A percentile compares a stretch with the other conserved stretches of the same genome.
phyloP scores from a whole-genome alignment of 2,888 invertebrate species.

The Laspeyria flexula region DNA sequence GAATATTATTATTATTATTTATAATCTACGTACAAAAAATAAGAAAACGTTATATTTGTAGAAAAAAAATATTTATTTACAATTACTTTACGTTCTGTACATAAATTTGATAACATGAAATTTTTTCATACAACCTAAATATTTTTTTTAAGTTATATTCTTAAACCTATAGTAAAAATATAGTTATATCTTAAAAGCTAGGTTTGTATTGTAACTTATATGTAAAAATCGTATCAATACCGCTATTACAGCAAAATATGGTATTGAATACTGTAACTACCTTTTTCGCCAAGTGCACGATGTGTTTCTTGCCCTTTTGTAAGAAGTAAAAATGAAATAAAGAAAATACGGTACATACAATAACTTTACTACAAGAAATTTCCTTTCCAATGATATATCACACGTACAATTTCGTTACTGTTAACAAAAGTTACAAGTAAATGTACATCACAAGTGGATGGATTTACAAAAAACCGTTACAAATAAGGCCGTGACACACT shows the following conservation, averaged over 20 bases:
- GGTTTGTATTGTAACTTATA: background rate
- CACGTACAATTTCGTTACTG: background rate
- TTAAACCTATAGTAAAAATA: background rate
- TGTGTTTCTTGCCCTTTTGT: background rate
- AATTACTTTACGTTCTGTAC: background rate
- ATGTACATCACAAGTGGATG: background rate
- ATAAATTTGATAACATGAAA: background rate
- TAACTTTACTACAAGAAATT: background rate
- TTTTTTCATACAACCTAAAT: background rate
- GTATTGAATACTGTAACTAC: background rate
- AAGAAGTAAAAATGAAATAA: background rate
- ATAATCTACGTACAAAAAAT: background rate
- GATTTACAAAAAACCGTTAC: background rate
- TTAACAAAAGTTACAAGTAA: background rate
- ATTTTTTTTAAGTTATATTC: background rate
- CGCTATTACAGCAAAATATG: background rate
- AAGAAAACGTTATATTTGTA: background rate
- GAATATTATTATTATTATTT: too few species aligned
- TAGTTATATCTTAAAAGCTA: conserved; percentile 1
- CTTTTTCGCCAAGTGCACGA: background rate
- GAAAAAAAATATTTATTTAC: conserved; percentile 2
- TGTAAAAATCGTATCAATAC: background rate
- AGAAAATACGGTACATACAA: background rate
- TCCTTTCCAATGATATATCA: background rate
- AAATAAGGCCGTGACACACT: background rate